Evolutionary conservation across 2,888 invertebrate genomes (phyloP), one percentile per base, ranked within the genome.

Genomic region (Drosophila melanosoma): DNA sequence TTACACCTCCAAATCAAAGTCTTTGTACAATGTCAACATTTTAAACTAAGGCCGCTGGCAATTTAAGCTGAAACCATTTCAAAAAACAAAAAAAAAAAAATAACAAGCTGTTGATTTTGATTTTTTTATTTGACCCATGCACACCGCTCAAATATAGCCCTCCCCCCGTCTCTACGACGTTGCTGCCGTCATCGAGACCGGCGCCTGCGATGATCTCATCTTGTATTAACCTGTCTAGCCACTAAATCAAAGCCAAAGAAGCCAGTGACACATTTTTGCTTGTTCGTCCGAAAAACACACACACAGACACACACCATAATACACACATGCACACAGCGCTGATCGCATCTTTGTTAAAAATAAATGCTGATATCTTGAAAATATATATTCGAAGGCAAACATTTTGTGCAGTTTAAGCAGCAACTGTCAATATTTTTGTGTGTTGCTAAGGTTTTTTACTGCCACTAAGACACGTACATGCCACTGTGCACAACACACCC

Each of bases 181-280:
- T n/a, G 32, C 15, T 45, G 54, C 29, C 56, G 49, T 69, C 70
- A 40, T 71, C 75, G 71, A 62, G 69, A 72, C 58, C 67, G 63
- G 71, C 70, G 73, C 57, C 66, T 48, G 42, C 67, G 87, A 82
- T 87, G 87, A 87, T 88, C 88, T 87, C 87, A 87, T 83, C 83
- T 81, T 57, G 82, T 83, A 68, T 83, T 87, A 87, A 87, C 87
- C 87, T 87, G 87, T 87, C 87, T 89, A 84, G 89, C 89, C 87
- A 89, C 89, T 89, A 89, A 81, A 89, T 87, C 87, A 87, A 87
- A 87, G 87, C 71, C 84, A 72, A 87, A 87, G 87, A 87, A 73
- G 74, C 88, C 72, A 89, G 74, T 89, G 87, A 87, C 87, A 87
- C 89, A 88, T 83, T 81, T 86, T 76, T 70, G 69, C 69, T 61